Conservation (phyloP, 2,888 invertebrate genomes). For the Sarcophaga carnaria region DNA sequence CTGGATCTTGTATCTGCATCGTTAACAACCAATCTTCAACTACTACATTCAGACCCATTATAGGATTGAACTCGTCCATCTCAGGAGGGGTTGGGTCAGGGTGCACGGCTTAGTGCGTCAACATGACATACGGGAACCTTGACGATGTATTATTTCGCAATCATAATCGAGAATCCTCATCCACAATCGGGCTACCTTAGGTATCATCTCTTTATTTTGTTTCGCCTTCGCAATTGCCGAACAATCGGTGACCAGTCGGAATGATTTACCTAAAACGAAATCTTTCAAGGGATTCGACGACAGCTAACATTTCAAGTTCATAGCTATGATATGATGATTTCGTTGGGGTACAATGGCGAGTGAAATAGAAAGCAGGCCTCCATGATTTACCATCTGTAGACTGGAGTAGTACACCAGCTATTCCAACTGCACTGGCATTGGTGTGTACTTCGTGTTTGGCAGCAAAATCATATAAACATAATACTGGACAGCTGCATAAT, state of each 20-base stretch:
- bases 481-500: neutral
- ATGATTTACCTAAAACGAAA: conserved; percentile 33
- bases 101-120: neutral
- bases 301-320: too few relatives aligned
- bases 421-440: neutral
- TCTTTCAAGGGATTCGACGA: too few relatives aligned
- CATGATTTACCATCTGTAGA: neutral
- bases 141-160: conserved; percentile 16
- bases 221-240: conserved; percentile 23
- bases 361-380: too few relatives aligned
- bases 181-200: neutral
- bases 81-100: too few relatives aligned
- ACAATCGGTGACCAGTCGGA: conserved; percentile 54
- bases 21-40: conserved; percentile 62
- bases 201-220: neutral
- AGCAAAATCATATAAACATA: too few relatives aligned
- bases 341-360: too few relatives aligned
- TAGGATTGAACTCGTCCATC: too few relatives aligned
- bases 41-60: conserved; percentile 1
- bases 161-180: conserved; percentile 2
- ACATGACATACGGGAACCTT: too few relatives aligned
- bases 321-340: too few relatives aligned
- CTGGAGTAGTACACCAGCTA: neutral
- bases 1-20: conserved; percentile 59
- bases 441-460: neutral